Conservation (phyloP, 92 coral and sea anemone species). For the Epizoanthus ramosus region DNA sequence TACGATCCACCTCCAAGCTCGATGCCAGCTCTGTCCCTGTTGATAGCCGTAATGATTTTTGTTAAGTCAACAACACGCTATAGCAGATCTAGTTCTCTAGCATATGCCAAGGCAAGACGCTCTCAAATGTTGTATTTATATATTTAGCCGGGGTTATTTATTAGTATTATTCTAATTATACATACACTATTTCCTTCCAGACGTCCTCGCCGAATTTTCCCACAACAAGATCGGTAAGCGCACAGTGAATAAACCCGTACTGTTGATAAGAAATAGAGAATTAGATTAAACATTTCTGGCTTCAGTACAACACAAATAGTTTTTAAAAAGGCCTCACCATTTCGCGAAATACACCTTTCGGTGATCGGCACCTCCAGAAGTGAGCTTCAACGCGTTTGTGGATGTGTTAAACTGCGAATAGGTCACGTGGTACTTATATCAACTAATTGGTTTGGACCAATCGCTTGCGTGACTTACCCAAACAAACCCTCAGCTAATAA, state of each 20-base stretch:
- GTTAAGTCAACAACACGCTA: conserved; percentile 49
- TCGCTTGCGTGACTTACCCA: not conserved
- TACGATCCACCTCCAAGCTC: conserved; percentile 97
- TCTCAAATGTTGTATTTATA: not conserved
- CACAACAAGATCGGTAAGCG: conserved; percentile 90
- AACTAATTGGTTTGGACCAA: conserved; percentile 3
- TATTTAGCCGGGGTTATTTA: not conserved
- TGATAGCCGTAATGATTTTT: not conserved
- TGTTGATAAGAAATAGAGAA: conserved; percentile 41
- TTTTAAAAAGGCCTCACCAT: conserved; percentile 7
- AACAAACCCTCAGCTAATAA: not conserved
- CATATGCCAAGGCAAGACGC: conserved; percentile 11
- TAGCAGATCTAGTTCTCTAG: not conserved
- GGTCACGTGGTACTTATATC: conserved; percentile 17
- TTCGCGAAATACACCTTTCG: not conserved
- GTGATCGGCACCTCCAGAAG: not conserved
- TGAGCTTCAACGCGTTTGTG: not conserved
- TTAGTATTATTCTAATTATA: conserved; percentile 8
- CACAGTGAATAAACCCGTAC: conserved; percentile 98
- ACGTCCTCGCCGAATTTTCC: conserved; percentile 95
- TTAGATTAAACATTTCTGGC: not conserved
- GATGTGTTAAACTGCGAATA: not conserved
- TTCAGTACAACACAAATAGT: not conserved
- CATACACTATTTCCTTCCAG: conserved; percentile 92
- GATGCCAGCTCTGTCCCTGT: conserved; percentile 94